These are phyloP conservation scores for Heterohyrax brucei DNA, from an alignment of 2,797 vertebrate genomes.

Conservation along the genomic window DNA sequence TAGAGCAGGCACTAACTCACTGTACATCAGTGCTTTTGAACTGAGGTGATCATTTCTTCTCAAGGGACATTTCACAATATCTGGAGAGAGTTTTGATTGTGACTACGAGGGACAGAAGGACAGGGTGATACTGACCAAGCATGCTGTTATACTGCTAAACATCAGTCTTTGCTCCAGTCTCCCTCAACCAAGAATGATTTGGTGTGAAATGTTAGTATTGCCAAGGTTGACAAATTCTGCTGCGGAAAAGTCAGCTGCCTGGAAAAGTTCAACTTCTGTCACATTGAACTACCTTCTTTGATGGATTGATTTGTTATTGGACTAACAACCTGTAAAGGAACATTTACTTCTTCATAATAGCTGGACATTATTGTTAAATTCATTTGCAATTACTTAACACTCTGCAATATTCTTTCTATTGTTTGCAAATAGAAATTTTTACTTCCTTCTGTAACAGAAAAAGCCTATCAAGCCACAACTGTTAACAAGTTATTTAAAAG, in stretches of 20 bases:
- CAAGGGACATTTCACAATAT: not conserved
- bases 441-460: slow-evolving; percentile 10
- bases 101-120: not conserved
- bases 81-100: not conserved
- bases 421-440: slow-evolving; percentile 13
- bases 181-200: not conserved
- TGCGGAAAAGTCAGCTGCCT: not conserved
- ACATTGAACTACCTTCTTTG: not conserved
- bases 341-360: slow-evolving; percentile 35
- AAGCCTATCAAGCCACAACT: not conserved
- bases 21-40: not conserved
- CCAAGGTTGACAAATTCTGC: not conserved
- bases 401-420: not conserved
- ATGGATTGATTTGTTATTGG: not conserved
- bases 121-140: not conserved
- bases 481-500: slow-evolving; percentile 27
- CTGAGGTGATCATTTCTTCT: not conserved
- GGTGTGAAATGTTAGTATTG: not conserved
- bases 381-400: not conserved
- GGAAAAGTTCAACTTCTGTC: not conserved
- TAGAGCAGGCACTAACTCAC: not conserved
- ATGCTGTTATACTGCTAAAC: not conserved
- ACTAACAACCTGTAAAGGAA: slow-evolving; percentile 18
- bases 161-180: not conserved
- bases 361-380: not conserved